These are phyloP conservation scores for Cairina moschata DNA, from an alignment of 2,113 vertebrate genomes.

Conservation along the genomic window DNA sequence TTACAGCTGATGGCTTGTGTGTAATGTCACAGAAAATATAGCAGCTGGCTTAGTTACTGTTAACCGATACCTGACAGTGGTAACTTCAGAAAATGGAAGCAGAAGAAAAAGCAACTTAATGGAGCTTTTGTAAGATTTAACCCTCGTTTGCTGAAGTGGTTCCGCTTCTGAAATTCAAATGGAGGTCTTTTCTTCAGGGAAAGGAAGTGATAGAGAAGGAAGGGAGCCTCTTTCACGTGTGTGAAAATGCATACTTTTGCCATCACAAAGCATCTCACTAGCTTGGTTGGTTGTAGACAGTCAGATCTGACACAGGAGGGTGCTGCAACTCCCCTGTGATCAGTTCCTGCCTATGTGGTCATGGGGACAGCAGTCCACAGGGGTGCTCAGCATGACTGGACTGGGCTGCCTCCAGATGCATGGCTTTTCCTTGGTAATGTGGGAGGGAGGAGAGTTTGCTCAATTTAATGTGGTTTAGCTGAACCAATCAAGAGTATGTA, in stretches of 20 bases:
- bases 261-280: not conserved
- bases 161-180: not conserved
- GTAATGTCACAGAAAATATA: not conserved
- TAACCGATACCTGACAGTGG: not conserved
- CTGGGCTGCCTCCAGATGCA: not conserved
- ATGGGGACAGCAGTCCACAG: not conserved
- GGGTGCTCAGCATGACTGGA: rapidly evolving
- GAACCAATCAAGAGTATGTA: not conserved
- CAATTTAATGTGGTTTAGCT: not conserved
- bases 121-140: not conserved
- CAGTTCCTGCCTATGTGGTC: rapidly evolving
- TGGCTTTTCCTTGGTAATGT: rapidly evolving
- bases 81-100: not conserved
- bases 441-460: not conserved
- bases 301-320: not conserved
- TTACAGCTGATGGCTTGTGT: not conserved
- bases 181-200: not conserved
- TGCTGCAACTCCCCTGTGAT: not conserved
- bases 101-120: not conserved
- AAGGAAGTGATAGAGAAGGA: not conserved
- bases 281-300: not conserved
- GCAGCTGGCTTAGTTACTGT: not conserved
- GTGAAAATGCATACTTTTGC: rapidly evolving
- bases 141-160: not conserved
- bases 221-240: not conserved